These are phyloP conservation scores for Harpagus bidentatus DNA, from an alignment of 2,113 vertebrate genomes.

Conservation along the genomic window DNA sequence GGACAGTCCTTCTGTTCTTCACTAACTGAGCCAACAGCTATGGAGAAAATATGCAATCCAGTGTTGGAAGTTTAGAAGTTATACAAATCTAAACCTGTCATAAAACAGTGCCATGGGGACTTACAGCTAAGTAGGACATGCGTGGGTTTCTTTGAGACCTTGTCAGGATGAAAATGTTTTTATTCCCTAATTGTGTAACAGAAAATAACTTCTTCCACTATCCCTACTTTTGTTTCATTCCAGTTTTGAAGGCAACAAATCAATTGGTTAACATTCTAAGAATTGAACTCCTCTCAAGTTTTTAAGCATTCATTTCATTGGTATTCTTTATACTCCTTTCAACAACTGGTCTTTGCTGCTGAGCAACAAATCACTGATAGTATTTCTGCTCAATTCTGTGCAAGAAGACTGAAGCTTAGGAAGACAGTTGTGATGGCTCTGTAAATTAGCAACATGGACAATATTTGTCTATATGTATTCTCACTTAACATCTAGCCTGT, in stretches of 20 bases:
- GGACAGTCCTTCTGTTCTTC: neutral
- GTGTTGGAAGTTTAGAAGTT: neutral
- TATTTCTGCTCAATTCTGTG: neutral
- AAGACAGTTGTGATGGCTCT: neutral
- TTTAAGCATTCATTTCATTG: neutral
- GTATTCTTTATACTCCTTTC: neutral
- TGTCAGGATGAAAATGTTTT: neutral
- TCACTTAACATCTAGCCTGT: neutral
- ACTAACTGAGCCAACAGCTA: neutral
- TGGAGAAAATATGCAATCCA: neutral
- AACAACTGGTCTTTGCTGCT: neutral
- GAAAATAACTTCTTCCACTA: neutral
- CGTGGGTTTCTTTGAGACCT: neutral
- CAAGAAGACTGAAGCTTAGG: neutral
- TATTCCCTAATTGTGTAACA: neutral
- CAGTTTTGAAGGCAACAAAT: neutral
- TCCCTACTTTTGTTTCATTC: neutral
- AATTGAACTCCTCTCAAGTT: neutral
- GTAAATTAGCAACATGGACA: neutral
- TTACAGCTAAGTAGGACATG: neutral
- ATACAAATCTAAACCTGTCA: neutral
- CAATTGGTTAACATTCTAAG: neutral
- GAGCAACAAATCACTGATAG: neutral
- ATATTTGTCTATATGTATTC: neutral
- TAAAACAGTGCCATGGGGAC: neutral